Conservation (phyloP, 2,797 vertebrate genomes). For the Botia almorhae region DNA sequence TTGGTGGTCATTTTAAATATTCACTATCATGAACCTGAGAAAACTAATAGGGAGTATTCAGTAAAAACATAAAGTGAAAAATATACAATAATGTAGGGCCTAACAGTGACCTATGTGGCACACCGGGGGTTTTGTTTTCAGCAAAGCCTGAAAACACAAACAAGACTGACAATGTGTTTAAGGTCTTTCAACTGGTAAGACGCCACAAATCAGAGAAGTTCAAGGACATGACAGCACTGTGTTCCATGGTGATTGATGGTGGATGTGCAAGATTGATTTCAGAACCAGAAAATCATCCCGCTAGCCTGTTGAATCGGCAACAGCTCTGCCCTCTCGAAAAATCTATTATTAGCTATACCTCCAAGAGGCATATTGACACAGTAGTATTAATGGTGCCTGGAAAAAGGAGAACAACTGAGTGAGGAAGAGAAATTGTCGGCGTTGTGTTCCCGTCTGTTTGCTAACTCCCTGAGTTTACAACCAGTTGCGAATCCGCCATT, state of each 20-base stretch:
- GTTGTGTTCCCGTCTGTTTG: neutral
- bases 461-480: conserved; percentile 26
- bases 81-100: neutral
- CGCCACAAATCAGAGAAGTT: conserved; percentile 18
- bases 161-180: conserved; percentile 1
- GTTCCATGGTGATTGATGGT: conserved; percentile 20
- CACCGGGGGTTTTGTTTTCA: neutral
- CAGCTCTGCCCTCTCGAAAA: conserved; percentile 58
- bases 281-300: conserved; percentile 26
- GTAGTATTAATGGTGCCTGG: conserved; percentile 3
- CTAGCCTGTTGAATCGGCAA: conserved; percentile 58
- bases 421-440: conserved; percentile 1
- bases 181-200: conserved; percentile 10
- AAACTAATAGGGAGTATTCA: neutral
- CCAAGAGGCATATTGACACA: conserved; percentile 14
- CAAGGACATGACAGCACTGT: conserved; percentile 7
- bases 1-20: neutral
- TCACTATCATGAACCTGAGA: neutral
- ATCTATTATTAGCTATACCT: conserved; percentile 74
- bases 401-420: conserved; percentile 1
- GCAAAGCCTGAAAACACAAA: conserved; percentile 9
- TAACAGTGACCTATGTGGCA: conserved; percentile 16
- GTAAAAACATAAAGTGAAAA: neutral
- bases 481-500: neutral
- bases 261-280: conserved; percentile 43